Percentiles rank a stretch among this genome's conserved stretches.
Evolutionary conservation across 1,140 invertebrate species (phyloP).

Genomic region (Zaprionus vittiger): DNA sequence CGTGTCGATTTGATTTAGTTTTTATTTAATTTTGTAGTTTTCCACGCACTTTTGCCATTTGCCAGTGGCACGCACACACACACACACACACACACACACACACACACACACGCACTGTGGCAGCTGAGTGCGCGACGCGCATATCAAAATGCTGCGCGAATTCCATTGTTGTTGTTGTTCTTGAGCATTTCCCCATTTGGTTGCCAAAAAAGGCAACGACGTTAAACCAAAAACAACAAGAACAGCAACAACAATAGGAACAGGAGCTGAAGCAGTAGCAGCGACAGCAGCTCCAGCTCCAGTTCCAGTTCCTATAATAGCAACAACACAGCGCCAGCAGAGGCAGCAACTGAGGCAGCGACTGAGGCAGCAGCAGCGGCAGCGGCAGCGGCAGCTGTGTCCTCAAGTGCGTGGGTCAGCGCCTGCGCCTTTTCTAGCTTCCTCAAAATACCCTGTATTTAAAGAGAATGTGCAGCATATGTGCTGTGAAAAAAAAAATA

Average conservation of each 20-base stretch:
- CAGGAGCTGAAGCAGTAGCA: conserved; percentile 17
- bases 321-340: conserved; percentile 11
- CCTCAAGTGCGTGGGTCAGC: conserved; percentile 37
- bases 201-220: conserved; percentile 49
- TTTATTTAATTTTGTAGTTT: conserved; percentile 30
- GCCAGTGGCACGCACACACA: conserved; percentile 21
- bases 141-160: conserved; percentile 56
- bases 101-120: conserved; percentile 15
- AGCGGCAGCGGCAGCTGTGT: conserved; percentile 31
- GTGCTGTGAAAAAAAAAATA: too few species aligned
- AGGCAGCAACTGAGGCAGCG: conserved; percentile 7
- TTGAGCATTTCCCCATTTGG: conserved; percentile 21
- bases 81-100: conserved; percentile 12
- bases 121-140: conserved; percentile 49
- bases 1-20: conserved; percentile 56
- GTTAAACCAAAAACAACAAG: conserved; percentile 5
- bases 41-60: conserved; percentile 43
- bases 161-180: conserved; percentile 20
- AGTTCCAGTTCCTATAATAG: conserved; percentile 11
- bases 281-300: conserved; percentile 17
- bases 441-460: conserved; percentile 14
- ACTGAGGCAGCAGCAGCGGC: conserved; percentile 14
- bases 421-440: conserved; percentile 46
- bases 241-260: conserved; percentile 6
- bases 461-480: too few species aligned